phyloP scores from a whole-genome alignment of 2,113 vertebrate genomes.

The Heptranchias perlo region DNA sequence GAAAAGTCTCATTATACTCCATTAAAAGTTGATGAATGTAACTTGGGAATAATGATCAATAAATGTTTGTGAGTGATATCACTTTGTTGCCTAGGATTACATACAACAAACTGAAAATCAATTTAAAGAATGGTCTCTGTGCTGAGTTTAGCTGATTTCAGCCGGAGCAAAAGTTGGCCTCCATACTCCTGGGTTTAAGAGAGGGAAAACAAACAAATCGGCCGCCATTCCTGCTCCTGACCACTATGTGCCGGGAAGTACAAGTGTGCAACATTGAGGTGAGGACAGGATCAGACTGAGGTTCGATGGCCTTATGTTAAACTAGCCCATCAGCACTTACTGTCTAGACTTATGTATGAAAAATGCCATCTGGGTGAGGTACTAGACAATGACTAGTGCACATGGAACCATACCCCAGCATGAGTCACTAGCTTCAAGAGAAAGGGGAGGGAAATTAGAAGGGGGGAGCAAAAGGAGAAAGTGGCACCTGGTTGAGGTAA shows the following conservation, averaged over 20 bases:
- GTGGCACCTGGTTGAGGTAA: neutral
- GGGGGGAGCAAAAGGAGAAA: neutral
- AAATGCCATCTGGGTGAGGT: neutral
- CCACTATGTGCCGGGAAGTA: neutral
- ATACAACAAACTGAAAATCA: neutral
- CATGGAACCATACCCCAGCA: neutral
- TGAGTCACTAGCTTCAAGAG: conserved; percentile 18
- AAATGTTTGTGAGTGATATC: neutral
- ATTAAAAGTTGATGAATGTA: neutral
- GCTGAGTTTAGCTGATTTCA: neutral
- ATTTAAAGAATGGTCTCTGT: neutral
- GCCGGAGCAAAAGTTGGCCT: neutral
- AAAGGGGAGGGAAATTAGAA: neutral
- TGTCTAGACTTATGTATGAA: neutral
- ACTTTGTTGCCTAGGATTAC: neutral
- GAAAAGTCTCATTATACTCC: neutral
- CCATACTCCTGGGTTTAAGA: neutral
- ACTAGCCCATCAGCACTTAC: neutral
- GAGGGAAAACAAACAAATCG: neutral
- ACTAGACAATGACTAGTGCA: neutral
- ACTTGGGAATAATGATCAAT: neutral
- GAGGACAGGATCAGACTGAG: neutral
- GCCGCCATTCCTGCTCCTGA: neutral
- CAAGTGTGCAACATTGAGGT: neutral
- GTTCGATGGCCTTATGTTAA: neutral